Evolutionary conservation across 2,113 vertebrate species (phyloP), one percentile per base, ranked within the genome.

Genomic region (Caranx ignobilis): DNA sequence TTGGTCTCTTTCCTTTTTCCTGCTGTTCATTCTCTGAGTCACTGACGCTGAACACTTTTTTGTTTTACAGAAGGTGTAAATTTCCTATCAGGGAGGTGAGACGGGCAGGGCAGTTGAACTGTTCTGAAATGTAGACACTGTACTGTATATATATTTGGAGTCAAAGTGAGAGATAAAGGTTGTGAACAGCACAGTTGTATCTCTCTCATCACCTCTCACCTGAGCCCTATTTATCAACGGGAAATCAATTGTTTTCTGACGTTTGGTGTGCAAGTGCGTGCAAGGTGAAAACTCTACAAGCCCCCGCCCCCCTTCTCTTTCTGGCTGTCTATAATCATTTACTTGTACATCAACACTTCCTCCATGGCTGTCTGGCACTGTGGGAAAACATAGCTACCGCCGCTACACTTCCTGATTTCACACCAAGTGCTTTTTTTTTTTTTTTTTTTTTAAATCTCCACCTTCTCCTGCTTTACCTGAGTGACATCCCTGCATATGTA

Each of bases 351-450:
- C 52, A 71, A 16, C 37, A 86, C 83, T 90, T 93, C 92, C 89
- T 82, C 79, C 73, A 71, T 0, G 2, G 11, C 50, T 9, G 19
- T 39, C 48, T 62, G 61, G 8, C 6, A 26, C 48, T 71, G 64
- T 82, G 70, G 76, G 67, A 79, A 62, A 26, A 80, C 47, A 66
- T 16, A 54, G n/a, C 54, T 31, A 56, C 35, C 50, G 68, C 52
- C 0, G 4, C 47, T 64, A 16, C 34, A 87, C 84, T 92, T 91
- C 91, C 89, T 89, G 65, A 78, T 93, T 89, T 79, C 18, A 1
- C 54, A 50, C 55, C 41, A 26, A 0, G 6, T 37, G 35, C 41
- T 11, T 43, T 13, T 59, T 70, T 52, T 26, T 26, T 26, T 26
- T 26, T 26, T 26, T 26, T 26, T 26, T 26, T 26, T 26, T 26